phyloP scores from a whole-genome alignment of 2,113 vertebrate species.

The Muntiacus muntjak region DNA sequence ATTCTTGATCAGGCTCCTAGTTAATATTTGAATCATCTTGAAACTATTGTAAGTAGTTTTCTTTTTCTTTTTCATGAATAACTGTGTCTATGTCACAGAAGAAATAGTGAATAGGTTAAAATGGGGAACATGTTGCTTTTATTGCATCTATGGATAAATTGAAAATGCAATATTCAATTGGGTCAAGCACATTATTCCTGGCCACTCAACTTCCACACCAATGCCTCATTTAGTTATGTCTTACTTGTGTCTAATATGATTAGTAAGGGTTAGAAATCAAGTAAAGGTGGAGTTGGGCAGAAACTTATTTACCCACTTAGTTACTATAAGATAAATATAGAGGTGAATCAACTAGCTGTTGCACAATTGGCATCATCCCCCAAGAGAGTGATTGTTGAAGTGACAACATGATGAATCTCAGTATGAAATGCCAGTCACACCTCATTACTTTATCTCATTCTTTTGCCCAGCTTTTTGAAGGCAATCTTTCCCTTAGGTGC shows the following conservation, averaged over 20 bases:
- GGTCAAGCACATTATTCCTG: neutral
- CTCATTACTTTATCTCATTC: slow-evolving; percentile 12
- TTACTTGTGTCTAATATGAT: neutral
- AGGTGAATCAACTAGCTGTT: neutral
- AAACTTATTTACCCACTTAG: neutral
- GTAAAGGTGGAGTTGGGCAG: neutral
- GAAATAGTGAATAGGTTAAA: neutral
- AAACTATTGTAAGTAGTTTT: neutral
- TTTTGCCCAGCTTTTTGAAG: neutral
- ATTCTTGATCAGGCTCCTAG: neutral
- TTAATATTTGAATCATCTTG: neutral
- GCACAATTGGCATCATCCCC: neutral
- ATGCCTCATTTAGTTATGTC: neutral
- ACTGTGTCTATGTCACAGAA: neutral
- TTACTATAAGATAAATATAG: neutral
- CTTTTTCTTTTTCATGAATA: neutral
- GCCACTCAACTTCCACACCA: neutral
- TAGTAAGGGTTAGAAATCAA: neutral
- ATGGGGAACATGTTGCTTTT: neutral
- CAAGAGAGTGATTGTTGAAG: neutral
- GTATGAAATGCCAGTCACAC: neutral
- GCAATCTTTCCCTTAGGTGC: neutral
- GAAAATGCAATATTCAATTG: neutral
- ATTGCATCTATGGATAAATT: neutral
- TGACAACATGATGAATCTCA: neutral